Percentiles rank a stretch among this genome's conserved stretches.
phyloP scores from a whole-genome alignment of 2,113 vertebrate species.

The Burhinus bistriatus region DNA sequence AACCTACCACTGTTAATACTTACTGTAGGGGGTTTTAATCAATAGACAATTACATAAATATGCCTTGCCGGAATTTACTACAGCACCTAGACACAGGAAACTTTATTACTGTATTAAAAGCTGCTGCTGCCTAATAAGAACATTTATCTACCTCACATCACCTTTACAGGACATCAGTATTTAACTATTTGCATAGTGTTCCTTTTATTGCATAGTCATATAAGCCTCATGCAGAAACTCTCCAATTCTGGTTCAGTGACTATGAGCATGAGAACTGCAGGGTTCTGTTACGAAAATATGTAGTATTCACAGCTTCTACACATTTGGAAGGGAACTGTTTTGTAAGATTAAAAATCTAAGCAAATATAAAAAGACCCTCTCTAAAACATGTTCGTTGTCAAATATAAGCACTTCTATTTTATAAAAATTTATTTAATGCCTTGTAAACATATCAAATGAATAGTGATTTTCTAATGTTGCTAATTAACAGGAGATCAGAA shows the following conservation, averaged over 20 bases:
- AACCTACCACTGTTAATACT: not conserved
- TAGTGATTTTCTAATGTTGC: not conserved
- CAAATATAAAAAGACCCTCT: not conserved
- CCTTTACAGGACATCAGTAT: not conserved
- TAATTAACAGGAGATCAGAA: not conserved
- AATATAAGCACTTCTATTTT: not conserved
- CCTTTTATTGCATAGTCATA: not conserved
- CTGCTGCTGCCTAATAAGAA: not conserved
- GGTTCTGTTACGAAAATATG: not conserved
- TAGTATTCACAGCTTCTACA: not conserved
- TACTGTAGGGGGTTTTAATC: not conserved
- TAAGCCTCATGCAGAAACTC: not conserved
- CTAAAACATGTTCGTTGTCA: not conserved
- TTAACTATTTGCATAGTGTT: not conserved
- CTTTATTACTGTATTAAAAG: not conserved
- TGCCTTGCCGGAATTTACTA: not conserved
- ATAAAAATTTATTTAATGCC: not conserved
- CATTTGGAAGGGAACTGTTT: not conserved
- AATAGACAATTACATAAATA: not conserved
- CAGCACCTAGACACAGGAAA: not conserved
- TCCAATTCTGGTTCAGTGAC: not conserved
- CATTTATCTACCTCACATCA: not conserved
- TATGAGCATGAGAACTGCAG: not conserved
- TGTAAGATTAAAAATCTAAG: not conserved
- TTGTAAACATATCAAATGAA: not conserved